A percentile compares a stretch with the other conserved stretches of the same genome.
phyloP scores from a whole-genome alignment of 2,113 vertebrate species.

The Dissostichus mawsoni region DNA sequence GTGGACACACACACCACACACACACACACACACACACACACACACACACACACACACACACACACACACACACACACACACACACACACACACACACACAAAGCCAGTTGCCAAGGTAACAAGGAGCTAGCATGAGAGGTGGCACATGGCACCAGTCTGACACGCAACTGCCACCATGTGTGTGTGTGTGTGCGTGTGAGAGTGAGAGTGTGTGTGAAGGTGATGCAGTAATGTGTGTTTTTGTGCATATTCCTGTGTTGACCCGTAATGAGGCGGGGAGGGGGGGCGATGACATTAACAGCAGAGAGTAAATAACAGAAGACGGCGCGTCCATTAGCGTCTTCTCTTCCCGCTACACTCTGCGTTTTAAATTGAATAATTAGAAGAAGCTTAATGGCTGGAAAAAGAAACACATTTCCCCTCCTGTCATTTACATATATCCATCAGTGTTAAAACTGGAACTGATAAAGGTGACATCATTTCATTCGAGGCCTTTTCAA shows the following conservation, averaged over 20 bases:
- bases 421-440: too few species aligned
- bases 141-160: constrained; percentile 80
- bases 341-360: too few species aligned
- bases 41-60: constrained; percentile 36
- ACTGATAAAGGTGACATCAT: too few species aligned
- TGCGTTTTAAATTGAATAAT: too few species aligned
- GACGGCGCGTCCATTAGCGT: too few species aligned
- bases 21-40: too few species aligned
- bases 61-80: too few species aligned
- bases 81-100: constrained; percentile 45
- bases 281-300: constrained; percentile 21
- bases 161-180: constrained; percentile 74
- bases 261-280: constrained; percentile 60
- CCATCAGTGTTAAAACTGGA: too few species aligned
- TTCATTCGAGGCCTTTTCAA: too few species aligned
- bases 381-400: too few species aligned
- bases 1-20: constrained; percentile 29
- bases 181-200: constrained; percentile 53
- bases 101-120: constrained; percentile 84
- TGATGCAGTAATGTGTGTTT: constrained; percentile 59
- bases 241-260: constrained; percentile 58
- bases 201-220: constrained; percentile 22
- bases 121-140: constrained; percentile 80
- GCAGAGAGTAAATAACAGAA: too few species aligned
- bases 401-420: too few species aligned